Conservation (phyloP, 2,888 invertebrate genomes). For the Axea sp. region DNA sequence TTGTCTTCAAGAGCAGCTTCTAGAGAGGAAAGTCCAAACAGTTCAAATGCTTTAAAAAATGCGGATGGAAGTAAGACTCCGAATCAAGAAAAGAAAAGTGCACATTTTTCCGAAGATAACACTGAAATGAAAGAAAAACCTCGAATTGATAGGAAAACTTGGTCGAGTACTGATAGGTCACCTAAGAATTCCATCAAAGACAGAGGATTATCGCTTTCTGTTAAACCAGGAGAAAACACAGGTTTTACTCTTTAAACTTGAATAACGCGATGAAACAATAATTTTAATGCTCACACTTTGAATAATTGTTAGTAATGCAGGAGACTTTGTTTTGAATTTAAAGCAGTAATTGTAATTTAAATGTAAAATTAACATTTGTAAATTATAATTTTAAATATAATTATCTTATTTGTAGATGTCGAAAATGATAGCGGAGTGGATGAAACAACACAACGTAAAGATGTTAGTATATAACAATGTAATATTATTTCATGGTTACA, state of each 20-base stretch:
- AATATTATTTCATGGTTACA: not conserved
- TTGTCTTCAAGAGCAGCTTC: constrained; percentile 65
- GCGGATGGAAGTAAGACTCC: constrained; percentile 26
- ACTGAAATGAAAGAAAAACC: constrained; percentile 28
- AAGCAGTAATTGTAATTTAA: too few species aligned
- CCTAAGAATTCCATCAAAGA: constrained; percentile 32
- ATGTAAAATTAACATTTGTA: not conserved
- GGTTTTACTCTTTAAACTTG: constrained; percentile 3
- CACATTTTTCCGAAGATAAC: constrained; percentile 62
- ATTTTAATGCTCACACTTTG: too few species aligned
- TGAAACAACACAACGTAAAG: constrained; percentile 89
- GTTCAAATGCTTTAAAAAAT: constrained; percentile 1
- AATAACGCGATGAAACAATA: too few species aligned
- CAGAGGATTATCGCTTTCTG: constrained; percentile 29
- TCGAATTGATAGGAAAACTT: constrained; percentile 43
- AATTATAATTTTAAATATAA: constrained; percentile 48
- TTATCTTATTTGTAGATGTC: constrained; percentile 84
- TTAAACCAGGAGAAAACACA: constrained; percentile 32
- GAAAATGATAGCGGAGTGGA: constrained; percentile 92
- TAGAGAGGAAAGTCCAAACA: constrained; percentile 50
- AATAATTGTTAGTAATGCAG: too few species aligned
- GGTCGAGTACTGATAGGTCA: constrained; percentile 35
- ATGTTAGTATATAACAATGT: constrained; percentile 80
- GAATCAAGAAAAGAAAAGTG: constrained; percentile 62
- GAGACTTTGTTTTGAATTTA: constrained; percentile 3